phyloP scores from a whole-genome alignment of 2,113 vertebrate species.

The Ochotona curzoniae region DNA sequence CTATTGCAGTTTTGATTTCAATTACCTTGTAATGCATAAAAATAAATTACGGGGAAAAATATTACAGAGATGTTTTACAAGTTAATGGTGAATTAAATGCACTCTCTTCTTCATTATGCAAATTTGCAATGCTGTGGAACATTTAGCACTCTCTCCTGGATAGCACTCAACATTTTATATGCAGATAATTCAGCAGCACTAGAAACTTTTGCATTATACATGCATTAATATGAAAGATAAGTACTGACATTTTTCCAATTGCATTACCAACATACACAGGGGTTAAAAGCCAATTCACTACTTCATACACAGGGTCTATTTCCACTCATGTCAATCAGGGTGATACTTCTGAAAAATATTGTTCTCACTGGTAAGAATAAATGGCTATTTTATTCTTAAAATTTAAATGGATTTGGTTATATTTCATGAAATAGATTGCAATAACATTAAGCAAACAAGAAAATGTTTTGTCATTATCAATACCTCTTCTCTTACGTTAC shows the following conservation, averaged over 20 bases:
- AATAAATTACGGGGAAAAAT: conserved; percentile 80
- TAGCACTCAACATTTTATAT: conserved; percentile 72
- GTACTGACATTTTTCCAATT: not conserved
- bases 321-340: not conserved
- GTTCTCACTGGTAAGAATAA: not conserved
- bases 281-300: not conserved
- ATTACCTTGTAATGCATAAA: conserved; percentile 79
- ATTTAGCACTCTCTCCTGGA: conserved; percentile 75
- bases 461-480: not conserved
- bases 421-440: not conserved
- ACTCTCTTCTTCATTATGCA: conserved; percentile 78
- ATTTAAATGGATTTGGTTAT: not conserved
- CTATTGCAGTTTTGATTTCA: conserved; percentile 78
- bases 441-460: not conserved
- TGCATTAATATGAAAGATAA: conserved; percentile 68
- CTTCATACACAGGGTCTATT: not conserved
- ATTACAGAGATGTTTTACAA: conserved; percentile 76
- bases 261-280: not conserved
- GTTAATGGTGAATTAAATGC: conserved; percentile 81
- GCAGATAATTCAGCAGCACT: conserved; percentile 73
- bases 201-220: conserved; percentile 72
- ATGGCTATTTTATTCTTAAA: conserved; percentile 2
- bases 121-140: conserved; percentile 67
- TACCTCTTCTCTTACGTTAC: not conserved
- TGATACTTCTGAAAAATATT: not conserved